phyloP scores from a whole-genome alignment of 1,140 invertebrate genomes.

The Trichonephila inaurata region DNA sequence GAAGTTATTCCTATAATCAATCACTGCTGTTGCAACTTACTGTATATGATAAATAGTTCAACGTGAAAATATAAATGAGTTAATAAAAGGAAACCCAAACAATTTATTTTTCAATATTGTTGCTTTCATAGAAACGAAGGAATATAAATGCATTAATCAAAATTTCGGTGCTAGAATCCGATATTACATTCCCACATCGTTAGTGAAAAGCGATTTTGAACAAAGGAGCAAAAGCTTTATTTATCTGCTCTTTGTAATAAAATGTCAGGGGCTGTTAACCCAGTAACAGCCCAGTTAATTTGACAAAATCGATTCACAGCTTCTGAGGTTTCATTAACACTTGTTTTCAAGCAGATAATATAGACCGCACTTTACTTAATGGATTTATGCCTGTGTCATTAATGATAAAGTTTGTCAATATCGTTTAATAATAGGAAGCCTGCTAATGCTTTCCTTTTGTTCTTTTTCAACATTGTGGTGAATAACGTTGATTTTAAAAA shows the following conservation, averaged over 20 bases:
- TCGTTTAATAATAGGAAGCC: not conserved
- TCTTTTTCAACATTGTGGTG: not conserved
- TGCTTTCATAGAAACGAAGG: not conserved
- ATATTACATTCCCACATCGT: not conserved
- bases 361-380: not conserved
- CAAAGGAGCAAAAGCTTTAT: not conserved
- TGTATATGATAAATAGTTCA: too few species aligned
- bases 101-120: not conserved
- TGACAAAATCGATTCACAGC: not conserved
- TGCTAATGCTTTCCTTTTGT: not conserved
- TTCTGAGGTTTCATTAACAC: not conserved
- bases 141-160: not conserved
- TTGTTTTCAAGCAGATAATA: not conserved
- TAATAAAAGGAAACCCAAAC: not conserved
- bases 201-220: not conserved
- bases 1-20: too few species aligned
- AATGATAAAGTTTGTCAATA: conserved; percentile 44
- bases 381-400: conserved; percentile 9
- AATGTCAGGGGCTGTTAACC: conserved; percentile 11
- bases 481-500: not conserved
- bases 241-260: conserved; percentile 1
- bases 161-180: not conserved
- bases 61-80: too few species aligned
- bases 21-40: too few species aligned
- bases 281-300: not conserved